phyloP scores from a whole-genome alignment of 2,888 invertebrate species.

The Tipula confusa region DNA sequence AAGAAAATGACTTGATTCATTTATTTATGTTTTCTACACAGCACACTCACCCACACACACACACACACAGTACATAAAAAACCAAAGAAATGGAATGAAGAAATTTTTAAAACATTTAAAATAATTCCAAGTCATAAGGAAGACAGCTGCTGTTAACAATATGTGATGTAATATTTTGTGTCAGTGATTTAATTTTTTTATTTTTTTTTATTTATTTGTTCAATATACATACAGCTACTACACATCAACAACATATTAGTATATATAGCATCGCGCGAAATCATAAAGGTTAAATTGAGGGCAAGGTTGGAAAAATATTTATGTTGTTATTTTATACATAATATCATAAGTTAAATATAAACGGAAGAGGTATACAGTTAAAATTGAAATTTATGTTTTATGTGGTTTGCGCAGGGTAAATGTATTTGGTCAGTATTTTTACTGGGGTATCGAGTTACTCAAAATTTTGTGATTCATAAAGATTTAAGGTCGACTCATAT shows the following conservation, averaged over 20 bases:
- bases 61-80: not conserved
- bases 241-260: too few species aligned
- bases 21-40: not conserved
- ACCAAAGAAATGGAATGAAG: not conserved
- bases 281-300: not conserved
- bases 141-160: not conserved
- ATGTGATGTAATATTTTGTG: conserved; percentile 8
- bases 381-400: not conserved
- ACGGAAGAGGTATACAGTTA: not conserved
- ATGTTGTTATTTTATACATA: too few species aligned
- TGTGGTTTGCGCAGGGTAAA: not conserved
- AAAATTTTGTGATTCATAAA: not conserved
- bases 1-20: not conserved
- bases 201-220: not conserved
- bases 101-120: not conserved
- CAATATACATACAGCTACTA: too few species aligned
- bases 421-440: not conserved
- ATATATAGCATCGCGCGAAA: not conserved
- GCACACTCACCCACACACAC: too few species aligned
- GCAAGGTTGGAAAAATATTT: not conserved
- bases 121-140: not conserved
- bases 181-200: not conserved
- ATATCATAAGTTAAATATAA: not conserved
- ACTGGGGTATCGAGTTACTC: not conserved
- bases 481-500: not conserved